Percentiles rank a stretch among this genome's conserved stretches.
These are phyloP conservation scores for Jordanella pulchra DNA, from an alignment of 2,797 vertebrate species.

Conservation along the genomic window DNA sequence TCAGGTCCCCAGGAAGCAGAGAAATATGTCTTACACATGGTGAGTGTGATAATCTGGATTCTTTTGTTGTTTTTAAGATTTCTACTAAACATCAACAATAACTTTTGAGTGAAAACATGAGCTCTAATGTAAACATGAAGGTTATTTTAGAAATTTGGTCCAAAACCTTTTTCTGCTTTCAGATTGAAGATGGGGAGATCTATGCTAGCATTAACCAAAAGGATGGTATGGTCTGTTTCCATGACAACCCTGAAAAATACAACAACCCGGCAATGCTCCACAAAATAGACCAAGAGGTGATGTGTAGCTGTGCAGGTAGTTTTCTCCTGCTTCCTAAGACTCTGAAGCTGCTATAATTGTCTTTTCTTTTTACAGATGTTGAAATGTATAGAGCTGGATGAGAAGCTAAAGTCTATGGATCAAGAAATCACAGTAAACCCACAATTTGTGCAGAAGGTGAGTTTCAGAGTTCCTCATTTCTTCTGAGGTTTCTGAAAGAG, in stretches of 20 bases:
- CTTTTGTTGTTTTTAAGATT: not conserved
- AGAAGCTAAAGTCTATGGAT: constrained; percentile 99
- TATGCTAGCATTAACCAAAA: constrained; percentile 99
- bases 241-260: constrained; percentile 99
- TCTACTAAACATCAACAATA: not conserved
- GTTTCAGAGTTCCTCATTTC: not conserved
- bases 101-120: no score
- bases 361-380: constrained; percentile 86
- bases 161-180: constrained; percentile 12
- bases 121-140: not conserved
- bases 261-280: constrained; percentile 99
- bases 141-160: not conserved
- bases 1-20: constrained; percentile 96
- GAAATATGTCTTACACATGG: constrained; percentile 99
- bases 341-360: not conserved
- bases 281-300: constrained; percentile 99
- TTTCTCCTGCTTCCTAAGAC: not conserved
- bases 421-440: constrained; percentile 99
- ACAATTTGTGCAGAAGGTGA: constrained; percentile 99
- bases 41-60: constrained; percentile 66
- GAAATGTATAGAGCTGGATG: constrained; percentile 99
- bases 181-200: constrained; percentile 99
- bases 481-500: not conserved
- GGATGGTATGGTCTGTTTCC: constrained; percentile 99
- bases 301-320: not conserved